phyloP scores from a whole-genome alignment of 2,113 vertebrate genomes.

The Sylvicapra grimmia region DNA sequence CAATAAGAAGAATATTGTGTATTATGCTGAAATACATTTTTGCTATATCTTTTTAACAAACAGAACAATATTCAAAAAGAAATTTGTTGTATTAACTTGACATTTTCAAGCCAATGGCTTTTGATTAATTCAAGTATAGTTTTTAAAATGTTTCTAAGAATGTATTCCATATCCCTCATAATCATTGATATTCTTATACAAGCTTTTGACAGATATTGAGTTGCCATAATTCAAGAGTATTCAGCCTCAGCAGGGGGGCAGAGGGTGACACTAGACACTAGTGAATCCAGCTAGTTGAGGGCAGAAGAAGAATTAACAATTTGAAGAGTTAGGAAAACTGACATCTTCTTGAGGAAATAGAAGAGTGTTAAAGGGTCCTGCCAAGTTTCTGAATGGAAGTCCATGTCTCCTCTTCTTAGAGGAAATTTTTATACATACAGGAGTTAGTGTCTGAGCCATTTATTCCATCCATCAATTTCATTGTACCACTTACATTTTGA shows the following conservation, averaged over 20 bases:
- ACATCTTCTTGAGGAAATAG: neutral
- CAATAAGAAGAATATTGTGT: neutral
- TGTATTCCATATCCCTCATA: neutral
- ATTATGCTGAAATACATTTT: neutral
- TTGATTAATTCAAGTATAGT: neutral
- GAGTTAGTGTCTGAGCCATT: neutral
- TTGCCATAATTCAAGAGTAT: neutral
- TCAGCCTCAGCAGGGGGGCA: rapidly evolving
- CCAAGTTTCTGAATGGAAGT: neutral
- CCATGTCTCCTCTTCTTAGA: neutral
- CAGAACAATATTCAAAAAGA: neutral
- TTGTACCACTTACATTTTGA: neutral
- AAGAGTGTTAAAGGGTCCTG: neutral
- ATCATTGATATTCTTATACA: neutral
- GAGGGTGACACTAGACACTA: neutral
- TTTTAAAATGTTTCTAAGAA: neutral
- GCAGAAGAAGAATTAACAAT: neutral
- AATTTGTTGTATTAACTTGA: neutral
- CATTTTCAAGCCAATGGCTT: neutral
- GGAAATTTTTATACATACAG: neutral
- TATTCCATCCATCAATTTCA: neutral
- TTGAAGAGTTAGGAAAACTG: neutral
- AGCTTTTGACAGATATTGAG: neutral
- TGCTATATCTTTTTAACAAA: neutral
- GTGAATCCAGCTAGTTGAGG: neutral